Conservation (phyloP, 2,797 vertebrate species). For the Rhabdophis nuchalis region DNA sequence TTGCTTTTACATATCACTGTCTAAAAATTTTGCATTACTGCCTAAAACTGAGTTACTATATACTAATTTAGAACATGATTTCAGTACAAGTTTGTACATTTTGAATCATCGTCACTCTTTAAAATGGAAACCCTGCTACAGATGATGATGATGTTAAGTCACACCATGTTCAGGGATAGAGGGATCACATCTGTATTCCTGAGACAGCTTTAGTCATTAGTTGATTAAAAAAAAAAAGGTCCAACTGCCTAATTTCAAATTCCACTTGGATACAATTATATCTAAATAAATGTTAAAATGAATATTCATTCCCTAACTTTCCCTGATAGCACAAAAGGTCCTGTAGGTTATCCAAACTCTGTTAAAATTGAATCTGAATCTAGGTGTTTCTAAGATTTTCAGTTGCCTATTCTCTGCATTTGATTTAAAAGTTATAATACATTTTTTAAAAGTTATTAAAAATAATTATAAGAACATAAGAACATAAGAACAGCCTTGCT, state of each 20-base stretch:
- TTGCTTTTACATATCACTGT: neutral
- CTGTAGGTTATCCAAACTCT: conserved; percentile 13
- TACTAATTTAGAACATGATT: neutral
- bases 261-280: conserved; percentile 21
- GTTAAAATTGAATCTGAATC: conserved; percentile 37
- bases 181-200: neutral
- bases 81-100: neutral
- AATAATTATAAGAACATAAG: no score
- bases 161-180: neutral
- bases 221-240: conserved; percentile 31
- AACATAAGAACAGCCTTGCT: no score
- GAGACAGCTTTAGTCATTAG: conserved; percentile 27
- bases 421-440: neutral
- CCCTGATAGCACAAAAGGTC: conserved; percentile 10
- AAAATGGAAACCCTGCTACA: neutral
- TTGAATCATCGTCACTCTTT: neutral
- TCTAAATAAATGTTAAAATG: conserved; percentile 35
- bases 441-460: neutral
- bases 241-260: conserved; percentile 30
- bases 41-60: neutral
- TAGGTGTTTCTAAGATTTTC: conserved; percentile 27
- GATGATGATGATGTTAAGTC: neutral
- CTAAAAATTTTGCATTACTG: neutral
- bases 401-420: conserved; percentile 14
- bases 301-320: conserved; percentile 31